Percentiles rank a stretch among this genome's conserved stretches.
Evolutionary conservation across 2,888 invertebrate species (phyloP).

Genomic region (Helleia helle): DNA sequence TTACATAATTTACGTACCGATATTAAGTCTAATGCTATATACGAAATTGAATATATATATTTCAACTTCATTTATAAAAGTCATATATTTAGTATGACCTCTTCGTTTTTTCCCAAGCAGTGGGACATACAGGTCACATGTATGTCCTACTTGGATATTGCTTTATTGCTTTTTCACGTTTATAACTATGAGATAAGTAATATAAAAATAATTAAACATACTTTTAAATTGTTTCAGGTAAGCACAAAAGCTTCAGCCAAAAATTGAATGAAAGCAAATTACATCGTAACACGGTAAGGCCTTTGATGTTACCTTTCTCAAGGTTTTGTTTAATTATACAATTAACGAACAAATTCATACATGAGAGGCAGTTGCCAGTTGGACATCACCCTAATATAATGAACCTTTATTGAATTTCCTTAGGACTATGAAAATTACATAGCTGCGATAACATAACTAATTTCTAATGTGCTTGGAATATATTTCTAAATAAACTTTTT

Average conservation of each 20-base stretch:
- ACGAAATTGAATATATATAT: too few species aligned
- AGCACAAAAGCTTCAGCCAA: conserved; percentile 2
- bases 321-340: conserved; percentile 20
- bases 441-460: neutral
- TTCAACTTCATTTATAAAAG: too few species aligned
- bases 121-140: too few species aligned
- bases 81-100: too few species aligned
- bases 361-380: conserved; percentile 17
- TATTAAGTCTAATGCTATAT: too few species aligned
- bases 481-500: too few species aligned
- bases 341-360: conserved; percentile 20
- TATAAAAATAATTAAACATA: conserved; percentile 6
- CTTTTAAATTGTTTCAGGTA: conserved; percentile 11
- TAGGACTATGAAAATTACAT: conserved; percentile 20
- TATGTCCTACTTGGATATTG: too few species aligned
- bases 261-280: conserved; percentile 12
- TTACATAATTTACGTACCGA: neutral
- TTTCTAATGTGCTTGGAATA: too few species aligned
- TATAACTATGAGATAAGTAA: too few species aligned
- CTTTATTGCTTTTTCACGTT: too few species aligned
- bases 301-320: conserved; percentile 14
- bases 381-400: conserved; percentile 33
- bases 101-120: too few species aligned
- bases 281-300: conserved; percentile 13
- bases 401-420: conserved; percentile 30